Percentiles rank a stretch among this genome's conserved stretches.
These are phyloP conservation scores for Lampris megalopsis DNA, from an alignment of 2,113 vertebrate genomes.

Conservation along the genomic window DNA sequence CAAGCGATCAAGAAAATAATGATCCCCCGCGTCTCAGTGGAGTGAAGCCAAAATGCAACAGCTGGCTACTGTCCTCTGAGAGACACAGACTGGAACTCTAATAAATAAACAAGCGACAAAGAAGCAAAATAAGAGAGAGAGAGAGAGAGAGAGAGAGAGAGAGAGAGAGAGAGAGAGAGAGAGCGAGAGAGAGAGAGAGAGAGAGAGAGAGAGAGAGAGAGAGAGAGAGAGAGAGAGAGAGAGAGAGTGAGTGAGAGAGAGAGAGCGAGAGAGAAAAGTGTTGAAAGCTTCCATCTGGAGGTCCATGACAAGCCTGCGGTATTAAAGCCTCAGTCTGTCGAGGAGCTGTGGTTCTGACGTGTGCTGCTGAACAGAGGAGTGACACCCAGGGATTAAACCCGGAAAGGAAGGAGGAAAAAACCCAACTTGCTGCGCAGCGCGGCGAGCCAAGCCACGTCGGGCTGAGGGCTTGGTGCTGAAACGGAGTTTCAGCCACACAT, in stretches of 20 bases:
- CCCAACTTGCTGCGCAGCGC: conserved; percentile 45
- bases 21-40: conserved; percentile 74
- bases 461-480: conserved; percentile 31
- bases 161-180: too few species aligned
- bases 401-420: conserved; percentile 31
- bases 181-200: too few species aligned
- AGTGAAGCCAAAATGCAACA: conserved; percentile 84
- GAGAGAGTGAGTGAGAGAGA: neutral
- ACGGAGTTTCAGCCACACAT: conserved; percentile 31
- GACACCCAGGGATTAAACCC: conserved; percentile 64
- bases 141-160: too few species aligned
- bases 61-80: conserved; percentile 85
- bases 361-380: conserved; percentile 62
- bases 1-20: conserved; percentile 65
- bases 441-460: conserved; percentile 33
- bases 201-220: too few species aligned
- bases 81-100: conserved; percentile 79
- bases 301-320: conserved; percentile 75
- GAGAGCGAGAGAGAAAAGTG: conserved; percentile 42
- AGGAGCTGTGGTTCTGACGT: conserved; percentile 74
- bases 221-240: too few species aligned
- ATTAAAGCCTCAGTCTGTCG: conserved; percentile 62
- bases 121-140: conserved; percentile 15
- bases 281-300: conserved; percentile 80
- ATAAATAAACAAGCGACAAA: conserved; percentile 77